Evolutionary conservation across 2,113 vertebrate species (phyloP), one percentile per base, ranked within the genome.

Genomic region (Passer domesticus): DNA sequence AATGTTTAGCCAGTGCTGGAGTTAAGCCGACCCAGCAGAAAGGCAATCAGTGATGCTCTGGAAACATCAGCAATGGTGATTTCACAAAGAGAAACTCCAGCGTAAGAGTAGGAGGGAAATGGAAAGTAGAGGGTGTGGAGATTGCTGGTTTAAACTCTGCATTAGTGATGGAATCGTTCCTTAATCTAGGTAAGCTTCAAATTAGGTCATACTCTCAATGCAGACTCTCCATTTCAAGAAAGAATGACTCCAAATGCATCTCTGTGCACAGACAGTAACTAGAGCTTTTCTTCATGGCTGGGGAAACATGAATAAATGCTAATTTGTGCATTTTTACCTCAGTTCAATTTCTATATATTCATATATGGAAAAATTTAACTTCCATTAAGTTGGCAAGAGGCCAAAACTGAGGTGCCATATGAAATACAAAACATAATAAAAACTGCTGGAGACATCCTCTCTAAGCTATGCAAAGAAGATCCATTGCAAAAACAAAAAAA

Each of bases 1-100:
- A 31, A 18, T 22, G 14, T 37, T 67, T 13, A 52, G 39, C 46
- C 21, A 67, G 50, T 17, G 24, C 60, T 81, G 56, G 24, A 27
- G 27, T 17, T 72, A 56, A 69, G 43, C 13, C 19, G 6, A 47
- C n/a, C 33, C 27, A 60, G 27, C 35, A 92, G 52, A 81, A 86
- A 72, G 20, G 33, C 31, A 41, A 46, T 46, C 21, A 55, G 0
- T 0, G 0, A 28, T 55, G 11, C 25, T 67, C 76, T 69, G 46
- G 35, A 91, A 27, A 52, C 30, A 85, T 2, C 15, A n/a, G 44
- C 4, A 2, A 44, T 6, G 13, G 27, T 11, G 8, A 77, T 49
- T 62, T 37, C 24, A 79, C 55, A 43, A 53, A 70, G 23, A 52
- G 33, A 82, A 83, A 92, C 79, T 69, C 37, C 18, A 77, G 9